Percentiles rank a stretch among this genome's conserved stretches.
Conservation (phyloP, 2,888 invertebrate genomes). For the Mythimna albipuncta region DNA sequence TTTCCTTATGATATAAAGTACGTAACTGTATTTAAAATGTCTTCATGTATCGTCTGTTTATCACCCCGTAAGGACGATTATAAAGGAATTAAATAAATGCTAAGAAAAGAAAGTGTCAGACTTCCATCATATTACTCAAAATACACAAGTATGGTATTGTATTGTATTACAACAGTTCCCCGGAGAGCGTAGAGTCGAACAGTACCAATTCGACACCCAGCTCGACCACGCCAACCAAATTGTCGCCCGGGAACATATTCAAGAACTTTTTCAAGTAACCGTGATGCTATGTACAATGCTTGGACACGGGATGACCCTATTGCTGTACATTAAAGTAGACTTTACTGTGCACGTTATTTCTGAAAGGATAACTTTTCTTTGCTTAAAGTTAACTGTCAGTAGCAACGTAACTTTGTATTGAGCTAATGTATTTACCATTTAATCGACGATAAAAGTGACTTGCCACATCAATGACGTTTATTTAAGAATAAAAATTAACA, state of each 20-base stretch:
- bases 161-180: constrained; percentile 70
- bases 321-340: constrained; percentile 16
- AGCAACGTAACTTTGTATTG: background rate
- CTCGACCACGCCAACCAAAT: constrained; percentile 92
- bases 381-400: background rate
- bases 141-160: constrained; percentile 24
- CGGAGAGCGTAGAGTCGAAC: constrained; percentile 86
- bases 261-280: constrained; percentile 99
- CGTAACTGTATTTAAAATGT: background rate
- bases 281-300: constrained; percentile 73
- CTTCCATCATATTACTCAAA: background rate
- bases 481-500: background rate
- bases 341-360: background rate
- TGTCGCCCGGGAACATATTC: constrained; percentile 97
- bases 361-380: background rate
- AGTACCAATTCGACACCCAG: constrained; percentile 87
- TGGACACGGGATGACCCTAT: constrained; percentile 68
- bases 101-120: background rate
- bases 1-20: background rate
- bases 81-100: background rate
- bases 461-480: background rate
- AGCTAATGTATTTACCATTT: background rate
- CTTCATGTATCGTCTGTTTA: background rate
- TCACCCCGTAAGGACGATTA: background rate
- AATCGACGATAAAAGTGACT: background rate